Conservation (phyloP, 2,888 invertebrate genomes). For the Nowickia ferox region DNA sequence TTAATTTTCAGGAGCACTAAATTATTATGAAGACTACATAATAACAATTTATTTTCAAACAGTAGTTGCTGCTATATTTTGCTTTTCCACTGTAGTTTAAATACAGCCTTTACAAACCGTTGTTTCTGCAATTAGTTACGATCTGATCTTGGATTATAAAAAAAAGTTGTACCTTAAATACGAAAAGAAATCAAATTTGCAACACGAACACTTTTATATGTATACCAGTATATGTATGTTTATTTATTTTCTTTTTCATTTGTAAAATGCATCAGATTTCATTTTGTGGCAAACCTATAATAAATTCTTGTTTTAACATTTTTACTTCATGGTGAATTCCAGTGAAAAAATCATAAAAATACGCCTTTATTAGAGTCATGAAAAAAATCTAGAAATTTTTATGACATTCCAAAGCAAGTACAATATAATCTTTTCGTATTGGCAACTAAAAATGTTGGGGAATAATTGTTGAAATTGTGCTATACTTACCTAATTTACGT, state of each 20-base stretch:
- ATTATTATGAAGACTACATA: not conserved
- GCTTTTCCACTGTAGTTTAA: not conserved
- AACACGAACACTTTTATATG: constrained; percentile 40
- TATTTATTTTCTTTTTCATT: not conserved
- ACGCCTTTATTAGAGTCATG: constrained; percentile 9
- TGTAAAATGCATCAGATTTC: constrained; percentile 18
- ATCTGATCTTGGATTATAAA: constrained; percentile 35
- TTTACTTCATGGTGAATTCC: constrained; percentile 49
- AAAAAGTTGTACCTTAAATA: constrained; percentile 16
- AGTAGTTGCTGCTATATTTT: not conserved
- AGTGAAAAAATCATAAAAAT: not conserved
- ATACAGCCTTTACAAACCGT: constrained; percentile 31
- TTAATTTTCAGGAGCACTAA: too few relatives aligned
- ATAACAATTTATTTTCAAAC: not conserved
- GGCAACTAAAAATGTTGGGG: too few relatives aligned
- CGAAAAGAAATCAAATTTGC: constrained; percentile 53
- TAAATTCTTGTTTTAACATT: constrained; percentile 13
- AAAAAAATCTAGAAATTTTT: not conserved
- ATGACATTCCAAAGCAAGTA: not conserved
- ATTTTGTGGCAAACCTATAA: not conserved
- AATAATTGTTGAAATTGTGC: too few relatives aligned
- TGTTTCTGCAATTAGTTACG: constrained; percentile 65
- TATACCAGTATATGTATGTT: too few relatives aligned
- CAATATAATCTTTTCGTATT: too few relatives aligned
- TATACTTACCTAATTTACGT: too few relatives aligned